Conservation (phyloP, 2,113 vertebrate genomes). For the Phocoena sinus region DNA sequence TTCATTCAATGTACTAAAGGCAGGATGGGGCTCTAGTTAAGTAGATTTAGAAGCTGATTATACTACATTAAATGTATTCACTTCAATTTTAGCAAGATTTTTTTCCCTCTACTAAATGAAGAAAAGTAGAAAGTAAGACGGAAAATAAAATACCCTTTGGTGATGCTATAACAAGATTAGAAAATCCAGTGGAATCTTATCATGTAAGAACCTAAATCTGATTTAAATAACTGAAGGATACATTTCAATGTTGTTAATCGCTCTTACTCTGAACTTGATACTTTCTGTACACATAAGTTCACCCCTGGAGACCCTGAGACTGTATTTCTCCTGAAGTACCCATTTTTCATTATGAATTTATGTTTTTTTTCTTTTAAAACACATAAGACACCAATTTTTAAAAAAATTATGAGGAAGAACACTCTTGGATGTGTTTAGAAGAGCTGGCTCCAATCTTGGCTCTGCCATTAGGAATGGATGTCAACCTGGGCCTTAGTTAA, state of each 20-base stretch:
- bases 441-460: not conserved
- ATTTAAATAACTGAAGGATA: constrained; percentile 37
- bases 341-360: not conserved
- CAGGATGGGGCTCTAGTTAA: constrained; percentile 63
- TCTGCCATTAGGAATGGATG: not conserved
- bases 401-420: not conserved
- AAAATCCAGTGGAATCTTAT: constrained; percentile 37
- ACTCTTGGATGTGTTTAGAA: not conserved
- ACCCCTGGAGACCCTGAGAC: not conserved
- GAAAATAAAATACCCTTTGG: constrained; percentile 58
- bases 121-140: constrained; percentile 43
- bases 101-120: constrained; percentile 52
- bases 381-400: not conserved
- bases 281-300: not conserved
- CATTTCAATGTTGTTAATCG: constrained; percentile 31
- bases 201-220: constrained; percentile 7
- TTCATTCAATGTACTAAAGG: constrained; percentile 62
- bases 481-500: not conserved
- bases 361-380: not conserved
- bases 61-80: constrained; percentile 62
- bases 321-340: not conserved
- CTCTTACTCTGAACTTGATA: constrained; percentile 7
- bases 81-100: constrained; percentile 58
- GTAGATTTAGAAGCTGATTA: constrained; percentile 74
- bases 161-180: constrained; percentile 43